Percentiles rank a stretch among this genome's conserved stretches.
These are phyloP conservation scores for Chymomyza procnemis DNA, from an alignment of 2,888 invertebrate species.

Conservation along the genomic window DNA sequence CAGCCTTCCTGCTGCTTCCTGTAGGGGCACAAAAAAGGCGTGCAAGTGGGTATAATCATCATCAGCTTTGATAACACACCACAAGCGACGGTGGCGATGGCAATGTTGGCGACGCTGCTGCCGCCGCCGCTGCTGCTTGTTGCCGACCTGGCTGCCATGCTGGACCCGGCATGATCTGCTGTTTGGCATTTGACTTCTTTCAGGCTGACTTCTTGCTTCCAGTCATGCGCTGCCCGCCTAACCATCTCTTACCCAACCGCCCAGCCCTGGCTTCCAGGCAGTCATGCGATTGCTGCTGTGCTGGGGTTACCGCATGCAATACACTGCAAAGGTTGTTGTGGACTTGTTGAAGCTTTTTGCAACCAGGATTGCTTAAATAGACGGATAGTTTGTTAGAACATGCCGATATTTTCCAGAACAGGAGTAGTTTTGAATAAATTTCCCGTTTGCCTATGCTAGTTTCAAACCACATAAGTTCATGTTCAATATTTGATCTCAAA, in stretches of 20 bases:
- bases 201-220: slow-evolving; percentile 59
- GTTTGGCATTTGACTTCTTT: slow-evolving; percentile 69
- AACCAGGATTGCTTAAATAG: no score
- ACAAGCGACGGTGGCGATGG: slow-evolving; percentile 51
- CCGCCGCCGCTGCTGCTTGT: slow-evolving; percentile 8
- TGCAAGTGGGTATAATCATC: slow-evolving; percentile 75
- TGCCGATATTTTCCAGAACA: no score
- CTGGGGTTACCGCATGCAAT: slow-evolving; percentile 20
- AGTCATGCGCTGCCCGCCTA: slow-evolving; percentile 55
- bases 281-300: slow-evolving; percentile 8
- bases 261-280: background rate
- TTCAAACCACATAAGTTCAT: no score
- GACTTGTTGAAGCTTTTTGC: background rate
- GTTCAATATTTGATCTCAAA: no score
- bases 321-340: slow-evolving; percentile 25
- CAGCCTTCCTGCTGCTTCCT: slow-evolving; percentile 45
- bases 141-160: background rate
- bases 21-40: slow-evolving; percentile 66
- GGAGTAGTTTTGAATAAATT: no score
- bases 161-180: slow-evolving; percentile 61
- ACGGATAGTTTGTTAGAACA: no score
- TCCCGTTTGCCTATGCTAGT: no score
- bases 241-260: background rate
- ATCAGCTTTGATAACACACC: slow-evolving; percentile 76
- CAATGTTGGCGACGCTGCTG: slow-evolving; percentile 37